Evolutionary conservation across 2,113 vertebrate species (phyloP).

Genomic region (Lonchura striata): DNA sequence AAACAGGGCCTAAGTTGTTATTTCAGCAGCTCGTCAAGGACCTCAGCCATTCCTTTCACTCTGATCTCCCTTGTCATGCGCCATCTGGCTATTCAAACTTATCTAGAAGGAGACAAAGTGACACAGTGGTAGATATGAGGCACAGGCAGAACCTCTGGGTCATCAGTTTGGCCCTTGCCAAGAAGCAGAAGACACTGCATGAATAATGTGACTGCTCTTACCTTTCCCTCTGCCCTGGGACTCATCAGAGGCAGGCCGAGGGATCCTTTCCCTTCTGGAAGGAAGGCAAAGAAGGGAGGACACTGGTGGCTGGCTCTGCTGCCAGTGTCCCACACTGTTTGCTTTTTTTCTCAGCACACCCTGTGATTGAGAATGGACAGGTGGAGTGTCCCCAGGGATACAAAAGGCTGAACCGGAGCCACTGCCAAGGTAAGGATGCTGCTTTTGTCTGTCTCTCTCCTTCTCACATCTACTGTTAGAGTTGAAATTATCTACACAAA

Average conservation of each 20-base stretch:
- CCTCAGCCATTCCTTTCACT: not conserved
- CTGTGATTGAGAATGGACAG: slow-evolving; percentile 86
- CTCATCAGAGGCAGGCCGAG: not conserved
- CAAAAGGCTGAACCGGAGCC: slow-evolving; percentile 86
- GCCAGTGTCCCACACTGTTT: not conserved
- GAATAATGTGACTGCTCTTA: not conserved
- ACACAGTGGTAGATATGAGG: not conserved
- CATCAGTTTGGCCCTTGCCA: not conserved
- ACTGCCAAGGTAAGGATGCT: slow-evolving; percentile 89
- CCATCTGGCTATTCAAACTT: not conserved
- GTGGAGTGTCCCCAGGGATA: slow-evolving; percentile 91
- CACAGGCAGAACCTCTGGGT: not conserved
- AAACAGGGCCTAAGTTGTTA: not conserved
- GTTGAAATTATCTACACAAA: not conserved
- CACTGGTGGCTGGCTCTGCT: not conserved
- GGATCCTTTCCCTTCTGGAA: not conserved
- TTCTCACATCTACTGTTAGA: not conserved
- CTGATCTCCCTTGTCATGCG: not conserved
- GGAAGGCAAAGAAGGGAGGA: not conserved
- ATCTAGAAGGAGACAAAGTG: not conserved
- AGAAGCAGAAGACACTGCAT: not conserved
- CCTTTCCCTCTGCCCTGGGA: not conserved
- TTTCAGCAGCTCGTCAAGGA: not conserved
- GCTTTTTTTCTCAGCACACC: slow-evolving; percentile 74
- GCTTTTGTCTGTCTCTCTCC: not conserved